Base-by-base conservation (phyloP, 1,140 invertebrate species). In the Trinorchestia longiramus region DNA sequence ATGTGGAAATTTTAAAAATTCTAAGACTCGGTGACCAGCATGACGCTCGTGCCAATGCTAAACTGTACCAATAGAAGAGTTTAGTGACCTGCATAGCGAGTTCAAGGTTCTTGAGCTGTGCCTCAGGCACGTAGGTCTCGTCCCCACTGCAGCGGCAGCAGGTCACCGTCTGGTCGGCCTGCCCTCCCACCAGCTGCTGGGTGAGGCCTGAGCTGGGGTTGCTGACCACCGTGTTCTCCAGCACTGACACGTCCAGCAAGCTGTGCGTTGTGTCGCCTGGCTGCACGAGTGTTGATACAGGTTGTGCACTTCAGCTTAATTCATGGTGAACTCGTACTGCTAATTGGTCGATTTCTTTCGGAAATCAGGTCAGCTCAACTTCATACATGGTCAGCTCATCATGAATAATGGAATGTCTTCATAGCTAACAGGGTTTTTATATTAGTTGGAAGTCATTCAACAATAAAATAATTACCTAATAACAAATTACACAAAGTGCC, bases 81-180 rank as follows among this genome's bases (percentile, higher is more conserved):
- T 53, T 8, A 53, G 47, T 53, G 47, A 53, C 96, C 96, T 96
- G 94, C 96, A 96, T 88, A 8, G 94, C 77, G 11, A 96, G n/a
- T 87, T 96, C 96, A 41, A 96, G 90, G 42, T 96, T 96, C 95
- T 96, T 96, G 1, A 96, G 92, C 47, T 95, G 95, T 15, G 96
- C 45, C 40, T 95, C 45, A 87, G 95, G 91, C 44, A 95, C 87
- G 95, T 95, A 43, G 57, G 92, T 41, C 95, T 43, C 96, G 95
- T 96, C 87, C 87, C 95, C 47, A 47, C 95, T 95, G 94, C 88
- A 57, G 41, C 42, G 47, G 53, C 44, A 45, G 90, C 88, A 95
- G 95, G 43, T 36, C 23, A 91, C 6, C 11, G 90, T 44, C 40
- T 62, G 57, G 87, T 96, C 62, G 40, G 23, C 57, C 41, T 19